These are phyloP conservation scores for Apolygus lucorum DNA, from an alignment of 1,140 invertebrate species.

Conservation along the genomic window DNA sequence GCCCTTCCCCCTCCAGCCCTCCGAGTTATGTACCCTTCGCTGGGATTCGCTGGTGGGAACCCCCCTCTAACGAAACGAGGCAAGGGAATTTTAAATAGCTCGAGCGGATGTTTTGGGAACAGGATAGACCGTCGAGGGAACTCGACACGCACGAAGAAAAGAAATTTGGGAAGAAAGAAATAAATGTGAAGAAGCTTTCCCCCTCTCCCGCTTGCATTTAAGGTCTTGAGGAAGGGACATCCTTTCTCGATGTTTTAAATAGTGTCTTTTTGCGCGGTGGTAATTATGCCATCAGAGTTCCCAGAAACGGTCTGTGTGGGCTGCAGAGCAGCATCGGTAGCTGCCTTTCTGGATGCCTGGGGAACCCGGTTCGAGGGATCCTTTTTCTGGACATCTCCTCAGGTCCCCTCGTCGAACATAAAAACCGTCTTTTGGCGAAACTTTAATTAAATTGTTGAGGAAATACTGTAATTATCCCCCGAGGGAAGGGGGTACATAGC, in stretches of 20 bases:
- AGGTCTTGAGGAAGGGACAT: neutral
- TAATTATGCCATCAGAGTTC: constrained; percentile 23
- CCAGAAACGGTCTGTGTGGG: constrained; percentile 19
- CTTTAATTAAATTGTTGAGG: constrained; percentile 8
- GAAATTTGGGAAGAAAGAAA: neutral
- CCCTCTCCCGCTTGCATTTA: neutral
- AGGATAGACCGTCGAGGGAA: neutral
- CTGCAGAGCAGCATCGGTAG: neutral
- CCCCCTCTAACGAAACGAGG: too few species aligned
- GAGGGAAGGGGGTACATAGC: too few species aligned
- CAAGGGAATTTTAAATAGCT: constrained; percentile 6
- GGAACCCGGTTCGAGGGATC: neutral
- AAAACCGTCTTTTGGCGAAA: neutral
- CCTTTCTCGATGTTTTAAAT: constrained; percentile 16
- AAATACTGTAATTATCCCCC: constrained; percentile 11
- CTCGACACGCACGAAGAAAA: neutral
- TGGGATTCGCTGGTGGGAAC: too few species aligned
- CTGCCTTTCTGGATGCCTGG: neutral
- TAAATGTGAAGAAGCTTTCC: neutral
- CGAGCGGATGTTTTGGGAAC: neutral
- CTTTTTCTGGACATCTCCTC: neutral
- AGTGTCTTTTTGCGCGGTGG: constrained; percentile 21
- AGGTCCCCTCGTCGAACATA: neutral
- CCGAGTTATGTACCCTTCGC: too few species aligned
- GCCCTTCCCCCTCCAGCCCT: too few species aligned